A percentile compares a stretch with the other conserved stretches of the same genome.
Conservation (phyloP, 2,888 invertebrate genomes). For the Cordilura impudica region DNA sequence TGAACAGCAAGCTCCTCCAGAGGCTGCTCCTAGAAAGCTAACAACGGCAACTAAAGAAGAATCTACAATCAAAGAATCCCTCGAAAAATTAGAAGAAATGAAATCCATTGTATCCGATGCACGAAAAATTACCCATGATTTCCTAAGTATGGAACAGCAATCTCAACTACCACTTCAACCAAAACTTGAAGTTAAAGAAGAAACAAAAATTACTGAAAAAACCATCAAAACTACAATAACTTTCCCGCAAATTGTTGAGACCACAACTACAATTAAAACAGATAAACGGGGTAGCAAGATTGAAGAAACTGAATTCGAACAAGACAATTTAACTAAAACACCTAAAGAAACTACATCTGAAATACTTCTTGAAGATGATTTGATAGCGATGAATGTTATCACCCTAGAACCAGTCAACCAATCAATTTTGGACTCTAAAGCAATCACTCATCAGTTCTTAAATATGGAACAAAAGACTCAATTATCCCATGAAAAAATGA, state of each 20-base stretch:
- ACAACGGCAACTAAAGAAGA: not conserved
- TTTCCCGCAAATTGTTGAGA: constrained; percentile 41
- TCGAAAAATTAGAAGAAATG: constrained; percentile 50
- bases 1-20: constrained; percentile 3
- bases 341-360: not conserved
- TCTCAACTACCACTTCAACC: constrained; percentile 64
- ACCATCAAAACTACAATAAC: constrained; percentile 55
- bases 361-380: not conserved
- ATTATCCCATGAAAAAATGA: constrained; percentile 51
- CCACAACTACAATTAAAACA: not conserved
- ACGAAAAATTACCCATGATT: constrained; percentile 69
- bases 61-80: constrained; percentile 19
- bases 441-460: constrained; percentile 45
- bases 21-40: constrained; percentile 29
- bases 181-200: constrained; percentile 45
- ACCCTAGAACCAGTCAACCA: no score
- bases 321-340: not conserved
- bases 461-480: constrained; percentile 62
- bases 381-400: no score
- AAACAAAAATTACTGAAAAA: constrained; percentile 60
- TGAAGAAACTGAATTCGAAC: not conserved
- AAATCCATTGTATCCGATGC: constrained; percentile 63
- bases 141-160: constrained; percentile 70
- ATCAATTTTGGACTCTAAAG: constrained; percentile 58
- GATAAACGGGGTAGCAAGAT: not conserved